Percentiles rank a stretch among this genome's conserved stretches.
phyloP scores from a whole-genome alignment of 2,888 invertebrate species.

The Junonia oenone region DNA sequence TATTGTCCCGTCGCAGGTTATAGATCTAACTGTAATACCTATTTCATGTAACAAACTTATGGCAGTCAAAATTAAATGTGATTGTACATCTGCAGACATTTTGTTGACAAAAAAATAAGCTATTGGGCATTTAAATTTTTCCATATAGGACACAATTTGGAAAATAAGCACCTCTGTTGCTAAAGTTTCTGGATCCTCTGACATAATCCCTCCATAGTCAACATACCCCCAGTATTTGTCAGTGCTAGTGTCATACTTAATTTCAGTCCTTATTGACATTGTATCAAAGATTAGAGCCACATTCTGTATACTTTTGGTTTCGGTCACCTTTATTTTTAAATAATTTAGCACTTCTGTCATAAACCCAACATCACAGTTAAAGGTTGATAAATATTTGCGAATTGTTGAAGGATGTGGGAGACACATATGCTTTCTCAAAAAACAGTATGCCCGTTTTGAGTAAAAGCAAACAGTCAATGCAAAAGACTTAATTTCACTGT shows the following conservation, averaged over 20 bases:
- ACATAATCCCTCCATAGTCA: slow-evolving; percentile 7
- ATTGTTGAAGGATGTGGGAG: background rate
- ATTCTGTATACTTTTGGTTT: background rate
- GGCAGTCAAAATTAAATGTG: slow-evolving; percentile 3
- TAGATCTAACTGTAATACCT: background rate
- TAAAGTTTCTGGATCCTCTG: slow-evolving; percentile 5
- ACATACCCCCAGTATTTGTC: slow-evolving; percentile 10
- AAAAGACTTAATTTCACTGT: background rate
- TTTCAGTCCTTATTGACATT: slow-evolving; percentile 3
- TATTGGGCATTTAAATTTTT: slow-evolving; percentile 10
- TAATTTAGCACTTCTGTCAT: background rate
- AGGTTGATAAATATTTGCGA: background rate
- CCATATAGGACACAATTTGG: slow-evolving; percentile 2
- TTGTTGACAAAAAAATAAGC: slow-evolving; percentile 8
- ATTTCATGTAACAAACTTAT: background rate
- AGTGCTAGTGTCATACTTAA: background rate
- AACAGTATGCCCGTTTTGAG: background rate
- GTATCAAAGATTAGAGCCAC: slow-evolving; percentile 2
- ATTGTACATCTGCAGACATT: slow-evolving; percentile 6
- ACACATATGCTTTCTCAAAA: background rate
- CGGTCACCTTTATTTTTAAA: background rate
- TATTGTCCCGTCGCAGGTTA: background rate
- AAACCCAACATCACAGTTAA: background rate
- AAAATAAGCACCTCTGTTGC: slow-evolving; percentile 8
- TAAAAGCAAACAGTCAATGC: background rate